Conservation (phyloP, 2,888 invertebrate species). For the Trachelus tabidus region DNA sequence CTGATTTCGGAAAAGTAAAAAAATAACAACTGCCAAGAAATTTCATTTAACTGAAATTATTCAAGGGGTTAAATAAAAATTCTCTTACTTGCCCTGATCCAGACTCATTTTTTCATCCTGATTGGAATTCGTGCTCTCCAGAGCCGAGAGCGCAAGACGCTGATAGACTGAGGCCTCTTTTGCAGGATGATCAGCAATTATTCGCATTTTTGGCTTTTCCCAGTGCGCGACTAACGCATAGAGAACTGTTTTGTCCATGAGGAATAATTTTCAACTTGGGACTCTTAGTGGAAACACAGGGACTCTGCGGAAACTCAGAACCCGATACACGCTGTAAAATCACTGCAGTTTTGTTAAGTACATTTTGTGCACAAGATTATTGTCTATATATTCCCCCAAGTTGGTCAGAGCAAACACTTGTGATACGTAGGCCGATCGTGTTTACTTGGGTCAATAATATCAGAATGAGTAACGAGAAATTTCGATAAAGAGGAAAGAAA, state of each 20-base stretch:
- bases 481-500: constrained; percentile 33
- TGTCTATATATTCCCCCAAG: not conserved
- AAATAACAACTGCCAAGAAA: not conserved
- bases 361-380: not conserved
- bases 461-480: constrained; percentile 20
- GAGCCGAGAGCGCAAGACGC: constrained; percentile 34
- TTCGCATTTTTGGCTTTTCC: constrained; percentile 40
- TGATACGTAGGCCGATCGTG: not conserved
- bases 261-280: too few species aligned
- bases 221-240: constrained; percentile 46
- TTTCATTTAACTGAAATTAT: not conserved
- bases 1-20: constrained; percentile 21
- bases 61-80: not conserved
- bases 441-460: constrained; percentile 12
- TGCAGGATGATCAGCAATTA: constrained; percentile 44
- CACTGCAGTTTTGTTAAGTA: not conserved
- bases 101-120: constrained; percentile 47
- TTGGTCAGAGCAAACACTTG: not conserved
- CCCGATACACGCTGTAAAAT: too few species aligned
- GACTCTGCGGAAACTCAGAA: too few species aligned
- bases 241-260: constrained; percentile 26
- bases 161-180: constrained; percentile 29
- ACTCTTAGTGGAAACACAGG: too few species aligned
- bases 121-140: constrained; percentile 33
- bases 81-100: constrained; percentile 45